These are phyloP conservation scores for Rhinella marina DNA, from an alignment of 2,797 vertebrate genomes.

Conservation along the genomic window DNA sequence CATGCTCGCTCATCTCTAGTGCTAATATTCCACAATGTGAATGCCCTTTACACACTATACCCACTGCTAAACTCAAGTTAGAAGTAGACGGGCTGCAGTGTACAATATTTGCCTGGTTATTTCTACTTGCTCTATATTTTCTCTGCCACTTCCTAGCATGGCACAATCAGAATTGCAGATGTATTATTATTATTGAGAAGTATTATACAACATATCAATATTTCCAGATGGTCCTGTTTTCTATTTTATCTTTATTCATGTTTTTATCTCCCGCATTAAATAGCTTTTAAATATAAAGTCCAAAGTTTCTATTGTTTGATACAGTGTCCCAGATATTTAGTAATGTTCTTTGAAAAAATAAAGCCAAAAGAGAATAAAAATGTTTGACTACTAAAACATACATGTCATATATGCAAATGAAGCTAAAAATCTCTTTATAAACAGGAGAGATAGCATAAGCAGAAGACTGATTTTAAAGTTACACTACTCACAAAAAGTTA, in stretches of 20 bases:
- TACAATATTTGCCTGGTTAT: no score
- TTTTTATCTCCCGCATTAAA: slow-evolving; percentile 9
- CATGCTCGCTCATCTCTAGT: no score
- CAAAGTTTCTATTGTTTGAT: background rate
- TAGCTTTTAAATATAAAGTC: background rate
- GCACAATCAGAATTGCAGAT: background rate
- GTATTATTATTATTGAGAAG: background rate
- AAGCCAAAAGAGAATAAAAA: background rate
- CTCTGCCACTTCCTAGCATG: background rate
- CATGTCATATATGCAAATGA: background rate
- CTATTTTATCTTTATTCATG: background rate
- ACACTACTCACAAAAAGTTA: no score
- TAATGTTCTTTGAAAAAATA: background rate
- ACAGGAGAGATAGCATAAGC: background rate
- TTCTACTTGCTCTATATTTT: background rate
- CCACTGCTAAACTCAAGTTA: background rate
- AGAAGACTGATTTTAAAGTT: no score
- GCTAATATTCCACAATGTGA: background rate
- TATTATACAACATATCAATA: background rate
- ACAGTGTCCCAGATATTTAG: background rate
- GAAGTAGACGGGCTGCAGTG: background rate
- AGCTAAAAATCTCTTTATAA: slow-evolving; percentile 3
- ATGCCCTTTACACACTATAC: background rate
- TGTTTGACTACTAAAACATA: background rate
- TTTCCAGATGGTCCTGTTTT: background rate